phyloP scores from a whole-genome alignment of 35 echinoderm and acorn worm species.

The Apostichopus parvimensis region DNA sequence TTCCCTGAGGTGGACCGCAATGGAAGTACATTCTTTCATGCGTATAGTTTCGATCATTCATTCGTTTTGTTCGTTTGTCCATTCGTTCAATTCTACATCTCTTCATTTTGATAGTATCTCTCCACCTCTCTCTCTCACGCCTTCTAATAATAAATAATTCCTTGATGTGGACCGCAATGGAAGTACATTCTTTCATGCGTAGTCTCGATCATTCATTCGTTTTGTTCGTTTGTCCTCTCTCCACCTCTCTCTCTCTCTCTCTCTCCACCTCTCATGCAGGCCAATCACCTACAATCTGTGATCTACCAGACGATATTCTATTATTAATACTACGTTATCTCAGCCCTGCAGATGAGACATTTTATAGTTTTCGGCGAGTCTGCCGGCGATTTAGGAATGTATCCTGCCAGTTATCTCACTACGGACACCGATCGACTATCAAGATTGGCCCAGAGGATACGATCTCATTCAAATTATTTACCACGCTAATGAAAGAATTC shows the following conservation, averaged over 20 bases:
- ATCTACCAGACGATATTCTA: slow-evolving; percentile 74
- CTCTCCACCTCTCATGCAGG: neutral
- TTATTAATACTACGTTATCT: slow-evolving; percentile 60
- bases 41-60: neutral
- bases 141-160: neutral
- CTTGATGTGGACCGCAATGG: neutral
- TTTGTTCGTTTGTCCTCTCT: neutral
- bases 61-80: neutral
- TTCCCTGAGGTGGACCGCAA: neutral
- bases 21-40: neutral
- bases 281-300: neutral
- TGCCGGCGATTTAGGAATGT: slow-evolving; percentile 33
- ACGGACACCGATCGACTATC: neutral
- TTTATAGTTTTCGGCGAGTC: slow-evolving; percentile 29
- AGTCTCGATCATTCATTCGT: neutral
- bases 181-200: neutral
- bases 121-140: neutral
- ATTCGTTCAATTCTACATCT: neutral
- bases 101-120: neutral
- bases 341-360: slow-evolving; percentile 56
- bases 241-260: neutral
- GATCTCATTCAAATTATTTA: slow-evolving; percentile 43
- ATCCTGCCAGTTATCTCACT: neutral
- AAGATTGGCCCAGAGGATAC: slow-evolving; percentile 29
- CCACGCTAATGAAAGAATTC: slow-evolving; percentile 26